Conservation (phyloP, 2,888 invertebrate genomes). For the Polyommatus iphigenia region DNA sequence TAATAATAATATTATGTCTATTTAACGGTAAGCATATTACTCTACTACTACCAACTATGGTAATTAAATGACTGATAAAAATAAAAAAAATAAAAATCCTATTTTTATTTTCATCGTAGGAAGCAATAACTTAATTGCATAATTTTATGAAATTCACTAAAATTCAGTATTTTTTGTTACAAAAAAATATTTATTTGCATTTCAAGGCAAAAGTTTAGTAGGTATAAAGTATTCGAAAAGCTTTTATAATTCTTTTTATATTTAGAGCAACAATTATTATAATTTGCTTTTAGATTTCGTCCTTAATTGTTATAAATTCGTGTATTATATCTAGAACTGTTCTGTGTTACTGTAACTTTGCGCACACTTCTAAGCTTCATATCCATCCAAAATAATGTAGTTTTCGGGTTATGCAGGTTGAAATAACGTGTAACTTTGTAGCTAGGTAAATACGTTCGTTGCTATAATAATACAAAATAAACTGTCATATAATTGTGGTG, state of each 20-base stretch:
- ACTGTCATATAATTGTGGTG: neutral
- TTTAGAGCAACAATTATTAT: neutral
- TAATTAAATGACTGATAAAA: constrained; percentile 22
- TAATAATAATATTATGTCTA: neutral
- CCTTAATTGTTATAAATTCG: neutral
- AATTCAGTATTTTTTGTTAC: neutral
- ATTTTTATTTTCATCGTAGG: neutral
- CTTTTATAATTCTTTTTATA: neutral
- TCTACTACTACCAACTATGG: neutral
- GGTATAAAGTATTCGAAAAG: neutral
- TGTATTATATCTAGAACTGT: constrained; percentile 1
- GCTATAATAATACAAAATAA: neutral
- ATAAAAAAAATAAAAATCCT: constrained; percentile 4
- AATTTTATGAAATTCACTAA: neutral
- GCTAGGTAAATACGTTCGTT: neutral
- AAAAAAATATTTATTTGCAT: neutral
- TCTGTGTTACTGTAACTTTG: constrained; percentile 4
- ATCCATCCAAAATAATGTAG: constrained; percentile 26
- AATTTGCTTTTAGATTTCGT: neutral
- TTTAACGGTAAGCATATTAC: neutral
- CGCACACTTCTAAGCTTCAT: constrained; percentile 11
- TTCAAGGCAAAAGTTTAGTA: neutral
- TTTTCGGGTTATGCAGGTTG: constrained; percentile 12
- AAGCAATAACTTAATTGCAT: neutral
- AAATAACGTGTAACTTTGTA: neutral